A percentile compares a stretch with the other conserved stretches of the same genome.
These are phyloP conservation scores for Acromyrmex echinatior DNA, from an alignment of 1,140 invertebrate species.

Conservation along the genomic window DNA sequence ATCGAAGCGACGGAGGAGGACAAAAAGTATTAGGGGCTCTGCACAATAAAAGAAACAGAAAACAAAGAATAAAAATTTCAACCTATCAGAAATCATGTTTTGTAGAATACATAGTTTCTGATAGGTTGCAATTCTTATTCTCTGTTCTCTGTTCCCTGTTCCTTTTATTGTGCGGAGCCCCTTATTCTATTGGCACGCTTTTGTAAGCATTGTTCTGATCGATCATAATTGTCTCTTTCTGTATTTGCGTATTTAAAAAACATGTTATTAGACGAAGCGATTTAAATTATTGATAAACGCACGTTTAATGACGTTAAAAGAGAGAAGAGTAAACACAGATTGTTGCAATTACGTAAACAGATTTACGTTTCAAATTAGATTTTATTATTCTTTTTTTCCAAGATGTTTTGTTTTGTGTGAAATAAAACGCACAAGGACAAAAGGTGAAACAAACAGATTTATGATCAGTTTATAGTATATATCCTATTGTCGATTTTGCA, in stretches of 20 bases:
- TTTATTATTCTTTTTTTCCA: neutral
- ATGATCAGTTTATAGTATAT: neutral
- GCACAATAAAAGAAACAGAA: no score
- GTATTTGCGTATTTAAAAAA: slow-evolving; percentile 9
- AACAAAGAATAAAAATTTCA: no score
- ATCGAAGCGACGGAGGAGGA: neutral
- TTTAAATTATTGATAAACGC: neutral
- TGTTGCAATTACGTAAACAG: neutral
- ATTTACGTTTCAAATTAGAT: neutral
- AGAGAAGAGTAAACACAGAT: neutral
- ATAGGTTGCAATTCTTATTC: no score
- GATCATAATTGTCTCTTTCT: neutral
- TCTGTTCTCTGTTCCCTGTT: no score
- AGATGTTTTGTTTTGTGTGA: neutral
- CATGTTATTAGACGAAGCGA: neutral
- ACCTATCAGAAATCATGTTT: no score
- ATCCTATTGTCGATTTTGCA: neutral
- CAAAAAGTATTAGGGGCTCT: neutral
- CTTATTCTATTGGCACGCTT: neutral
- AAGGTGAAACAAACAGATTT: neutral
- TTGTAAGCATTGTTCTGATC: neutral
- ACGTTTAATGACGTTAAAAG: neutral
- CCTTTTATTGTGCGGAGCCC: no score
- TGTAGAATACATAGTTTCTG: no score
- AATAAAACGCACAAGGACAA: neutral